Evolutionary conservation across 2,888 invertebrate genomes (phyloP).

Genomic region (Melanostoma scalare): DNA sequence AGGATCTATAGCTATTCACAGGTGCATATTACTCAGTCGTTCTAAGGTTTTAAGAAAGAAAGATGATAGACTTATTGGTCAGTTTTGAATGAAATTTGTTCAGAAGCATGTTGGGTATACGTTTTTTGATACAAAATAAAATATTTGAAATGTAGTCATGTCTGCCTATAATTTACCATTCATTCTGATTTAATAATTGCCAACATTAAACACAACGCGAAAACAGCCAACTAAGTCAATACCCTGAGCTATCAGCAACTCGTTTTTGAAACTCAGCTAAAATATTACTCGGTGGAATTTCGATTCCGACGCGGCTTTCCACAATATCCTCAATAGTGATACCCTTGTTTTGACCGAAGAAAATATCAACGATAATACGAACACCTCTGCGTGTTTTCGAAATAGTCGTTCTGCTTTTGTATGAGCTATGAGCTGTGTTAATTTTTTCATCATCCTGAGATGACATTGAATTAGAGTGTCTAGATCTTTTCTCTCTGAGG

Average conservation of each 20-base stretch:
- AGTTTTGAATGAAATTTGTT: too few relatives aligned
- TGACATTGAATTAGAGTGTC: constrained; percentile 2
- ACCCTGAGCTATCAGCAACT: constrained; percentile 30
- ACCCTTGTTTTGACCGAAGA: constrained; percentile 76
- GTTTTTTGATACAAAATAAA: too few relatives aligned
- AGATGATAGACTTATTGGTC: too few relatives aligned
- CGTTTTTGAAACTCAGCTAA: constrained; percentile 79
- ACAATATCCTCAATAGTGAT: constrained; percentile 76
- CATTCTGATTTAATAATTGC: neutral
- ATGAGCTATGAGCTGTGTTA: constrained; percentile 73
- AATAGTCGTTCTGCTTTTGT: constrained; percentile 80
- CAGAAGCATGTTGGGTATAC: too few relatives aligned
- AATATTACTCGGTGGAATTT: constrained; percentile 80
- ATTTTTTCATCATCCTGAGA: neutral
- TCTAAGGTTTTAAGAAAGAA: too few relatives aligned
- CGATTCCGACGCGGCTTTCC: constrained; percentile 80
- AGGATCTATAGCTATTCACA: too few relatives aligned
- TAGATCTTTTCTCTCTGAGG: constrained; percentile 50
- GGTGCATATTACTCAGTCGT: too few relatives aligned
- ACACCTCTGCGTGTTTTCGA: constrained; percentile 79
- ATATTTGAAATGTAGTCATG: too few relatives aligned
- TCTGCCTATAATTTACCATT: too few relatives aligned
- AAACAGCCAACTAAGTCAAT: neutral
- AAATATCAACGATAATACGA: constrained; percentile 80
- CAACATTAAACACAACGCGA: neutral